Evolutionary conservation across 2,797 vertebrate species (phyloP).

Genomic region (Helicolenus hilgendorfi): DNA sequence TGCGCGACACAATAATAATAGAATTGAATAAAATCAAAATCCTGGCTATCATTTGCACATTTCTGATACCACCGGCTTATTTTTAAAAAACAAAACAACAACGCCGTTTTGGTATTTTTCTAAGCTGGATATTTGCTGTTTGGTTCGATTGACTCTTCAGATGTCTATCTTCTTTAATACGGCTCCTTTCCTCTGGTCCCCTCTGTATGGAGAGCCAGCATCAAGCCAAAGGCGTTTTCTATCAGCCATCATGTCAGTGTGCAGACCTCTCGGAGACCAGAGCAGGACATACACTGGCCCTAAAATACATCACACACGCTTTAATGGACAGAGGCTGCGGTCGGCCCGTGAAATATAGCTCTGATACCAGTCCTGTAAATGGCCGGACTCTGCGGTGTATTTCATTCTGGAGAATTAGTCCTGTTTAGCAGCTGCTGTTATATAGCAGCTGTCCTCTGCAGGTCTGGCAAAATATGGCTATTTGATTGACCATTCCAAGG

Average conservation of each 20-base stretch:
- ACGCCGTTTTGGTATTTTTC: constrained; percentile 24
- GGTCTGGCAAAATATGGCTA: constrained; percentile 50
- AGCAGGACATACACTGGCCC: constrained; percentile 88
- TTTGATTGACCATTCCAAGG: constrained; percentile 67
- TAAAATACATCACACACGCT: constrained; percentile 86
- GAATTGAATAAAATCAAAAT: not conserved
- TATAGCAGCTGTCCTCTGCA: constrained; percentile 72
- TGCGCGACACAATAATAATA: no score
- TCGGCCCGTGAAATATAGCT: constrained; percentile 85
- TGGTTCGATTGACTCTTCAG: constrained; percentile 46
- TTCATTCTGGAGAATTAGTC: constrained; percentile 87
- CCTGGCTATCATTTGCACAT: not conserved
- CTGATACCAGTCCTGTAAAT: constrained; percentile 85
- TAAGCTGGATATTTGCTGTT: constrained; percentile 10
- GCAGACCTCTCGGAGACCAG: constrained; percentile 85
- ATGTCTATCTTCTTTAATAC: constrained; percentile 49
- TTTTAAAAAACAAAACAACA: constrained; percentile 4
- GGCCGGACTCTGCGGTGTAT: constrained; percentile 78
- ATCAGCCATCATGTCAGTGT: constrained; percentile 87
- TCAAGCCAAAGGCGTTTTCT: constrained; percentile 85
- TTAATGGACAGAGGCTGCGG: constrained; percentile 83
- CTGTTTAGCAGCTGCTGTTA: constrained; percentile 83
- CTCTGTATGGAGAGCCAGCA: constrained; percentile 45
- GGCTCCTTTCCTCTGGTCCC: not conserved
- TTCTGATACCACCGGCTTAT: not conserved